Base-by-base conservation (phyloP, 2,113 vertebrate genomes). In the Channa maculata region DNA sequence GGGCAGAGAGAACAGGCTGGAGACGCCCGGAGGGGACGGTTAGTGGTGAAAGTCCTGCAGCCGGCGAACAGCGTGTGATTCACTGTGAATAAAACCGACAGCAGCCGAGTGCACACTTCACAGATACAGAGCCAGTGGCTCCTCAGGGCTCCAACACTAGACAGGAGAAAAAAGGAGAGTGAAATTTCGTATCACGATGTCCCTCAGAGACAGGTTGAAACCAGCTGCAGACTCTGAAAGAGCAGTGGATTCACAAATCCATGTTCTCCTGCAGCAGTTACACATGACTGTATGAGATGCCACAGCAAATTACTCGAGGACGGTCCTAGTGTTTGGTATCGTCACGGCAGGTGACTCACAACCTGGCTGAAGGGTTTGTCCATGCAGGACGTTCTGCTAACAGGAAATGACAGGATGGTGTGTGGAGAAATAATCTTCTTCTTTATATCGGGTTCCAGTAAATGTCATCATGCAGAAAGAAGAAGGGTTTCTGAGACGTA, bases 401-500 rank as follows among this genome's bases (percentile, higher is more conserved):
- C 75, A 59, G 82, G 66, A 75, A 58, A 15, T 57, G 71, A 71
- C 82, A 71, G 15, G 58, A n/a, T 0, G 8, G 12, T 43, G 52
- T 12, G 66, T 33, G 52, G 57, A 8, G 38, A 45, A 64, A 65
- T 52, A 12, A 78, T 78, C 67, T 33, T 12, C 34, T 33, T 57
- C 45, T 24, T 24, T 24, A 24, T 24, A 24, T 24, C 24, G 24
- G 1, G 24, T 24, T 24, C 24, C 24, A 24, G 24, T 24, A 24
- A 24, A 24, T 24, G 24, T 24, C 24, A 24, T 58, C 48, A 15
- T 13, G 36, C 43, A 36, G 70, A 54, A 10, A 80, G 54, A 57
- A 1, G 3, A 61, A 36, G 10, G n/a, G 13, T 39, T 5, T 53
- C 15, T 24, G 50, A 54, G 13, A 46, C 24, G 24, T 24, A 24